phyloP scores from a whole-genome alignment of 2,113 vertebrate genomes.

The Perognathus longimembris region DNA sequence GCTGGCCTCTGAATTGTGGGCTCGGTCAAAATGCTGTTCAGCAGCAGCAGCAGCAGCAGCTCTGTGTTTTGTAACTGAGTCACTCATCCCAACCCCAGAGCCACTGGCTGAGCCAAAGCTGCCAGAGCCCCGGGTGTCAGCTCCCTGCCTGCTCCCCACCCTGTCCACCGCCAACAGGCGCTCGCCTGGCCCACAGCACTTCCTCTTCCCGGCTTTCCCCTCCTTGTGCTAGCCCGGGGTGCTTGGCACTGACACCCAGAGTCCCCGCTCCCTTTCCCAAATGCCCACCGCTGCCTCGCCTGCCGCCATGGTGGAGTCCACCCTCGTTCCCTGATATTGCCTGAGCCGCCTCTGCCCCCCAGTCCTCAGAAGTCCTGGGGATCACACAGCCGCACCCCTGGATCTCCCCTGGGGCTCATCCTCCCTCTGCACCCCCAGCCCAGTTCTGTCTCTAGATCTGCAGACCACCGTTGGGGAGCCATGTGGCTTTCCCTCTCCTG shows the following conservation, averaged over 20 bases:
- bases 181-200: not conserved
- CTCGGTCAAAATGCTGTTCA: not conserved
- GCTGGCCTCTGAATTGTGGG: not conserved
- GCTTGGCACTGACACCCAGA: not conserved
- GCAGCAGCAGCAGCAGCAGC: not conserved
- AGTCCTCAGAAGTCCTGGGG: not conserved
- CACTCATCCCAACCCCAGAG: not conserved
- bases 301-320: not conserved
- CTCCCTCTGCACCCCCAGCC: not conserved
- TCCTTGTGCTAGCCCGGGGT: not conserved
- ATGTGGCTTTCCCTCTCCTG: not conserved
- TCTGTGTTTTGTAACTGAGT: not conserved
- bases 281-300: not conserved
- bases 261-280: not conserved
- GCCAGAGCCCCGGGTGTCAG: not conserved
- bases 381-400: not conserved
- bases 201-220: too few species aligned
- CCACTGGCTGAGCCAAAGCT: constrained; percentile 25
- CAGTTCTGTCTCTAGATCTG: not conserved
- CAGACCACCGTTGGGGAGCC: not conserved
- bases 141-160: too few species aligned
- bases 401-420: not conserved
- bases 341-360: not conserved
- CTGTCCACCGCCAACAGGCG: too few species aligned
- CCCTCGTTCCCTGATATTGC: not conserved